Evolutionary conservation across 1,140 invertebrate species (phyloP).

Genomic region (Heliothis virescens): DNA sequence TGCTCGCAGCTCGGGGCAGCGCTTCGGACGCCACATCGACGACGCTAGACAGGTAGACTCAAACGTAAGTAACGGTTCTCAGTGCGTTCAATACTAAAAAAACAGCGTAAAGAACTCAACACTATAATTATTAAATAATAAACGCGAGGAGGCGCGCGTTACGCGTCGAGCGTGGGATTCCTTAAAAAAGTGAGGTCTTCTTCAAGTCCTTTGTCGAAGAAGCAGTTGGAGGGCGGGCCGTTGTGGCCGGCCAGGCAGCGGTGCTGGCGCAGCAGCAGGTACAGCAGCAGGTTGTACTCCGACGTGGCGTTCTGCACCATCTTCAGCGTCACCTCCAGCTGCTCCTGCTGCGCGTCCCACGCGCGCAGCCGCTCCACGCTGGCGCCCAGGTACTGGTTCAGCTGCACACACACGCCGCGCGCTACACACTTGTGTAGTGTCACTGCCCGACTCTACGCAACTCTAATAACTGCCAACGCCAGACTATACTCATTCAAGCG

Average conservation of each 20-base stretch:
- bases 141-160: background rate
- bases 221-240: conserved; percentile 57
- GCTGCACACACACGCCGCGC: conserved; percentile 55
- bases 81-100: conserved; percentile 35
- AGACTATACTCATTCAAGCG: background rate
- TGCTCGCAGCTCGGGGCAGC: background rate
- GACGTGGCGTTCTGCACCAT: conserved; percentile 72
- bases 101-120: conserved; percentile 48
- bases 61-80: background rate
- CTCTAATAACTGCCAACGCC: background rate
- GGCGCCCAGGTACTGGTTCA: conserved; percentile 68
- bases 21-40: background rate
- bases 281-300: conserved; percentile 79
- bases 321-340: conserved; percentile 69
- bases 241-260: conserved; percentile 55
- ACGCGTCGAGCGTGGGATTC: conserved; percentile 53
- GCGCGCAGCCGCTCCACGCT: conserved; percentile 67
- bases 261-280: conserved; percentile 72
- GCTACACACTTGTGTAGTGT: background rate
- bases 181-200: conserved; percentile 58
- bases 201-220: conserved; percentile 63
- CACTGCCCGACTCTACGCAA: background rate
- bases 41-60: no score
- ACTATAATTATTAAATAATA: conserved; percentile 50
- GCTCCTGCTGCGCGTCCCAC: conserved; percentile 75